Percentiles rank a stretch among this genome's conserved stretches.
Evolutionary conservation across 2,888 invertebrate species (phyloP).

Genomic region (Pherbina coryleti): DNA sequence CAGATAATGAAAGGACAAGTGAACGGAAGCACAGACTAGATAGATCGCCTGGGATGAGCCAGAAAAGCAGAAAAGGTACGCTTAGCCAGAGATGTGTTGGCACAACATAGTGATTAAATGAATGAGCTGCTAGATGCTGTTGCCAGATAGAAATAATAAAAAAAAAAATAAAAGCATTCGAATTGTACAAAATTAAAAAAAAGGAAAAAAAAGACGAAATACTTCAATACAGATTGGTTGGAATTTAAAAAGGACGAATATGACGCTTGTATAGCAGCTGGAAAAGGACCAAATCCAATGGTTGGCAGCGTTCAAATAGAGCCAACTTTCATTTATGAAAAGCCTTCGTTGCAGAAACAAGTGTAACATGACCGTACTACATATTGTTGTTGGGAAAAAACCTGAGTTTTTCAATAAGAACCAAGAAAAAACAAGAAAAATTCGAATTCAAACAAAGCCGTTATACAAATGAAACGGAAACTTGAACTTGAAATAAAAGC

Average conservation of each 20-base stretch:
- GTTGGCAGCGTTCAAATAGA: neutral
- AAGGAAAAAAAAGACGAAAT: neutral
- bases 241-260: neutral
- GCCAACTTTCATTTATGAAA: constrained; percentile 4
- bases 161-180: neutral
- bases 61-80: neutral
- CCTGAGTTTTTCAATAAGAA: neutral
- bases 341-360: neutral
- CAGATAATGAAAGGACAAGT: constrained; percentile 25
- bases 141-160: neutral
- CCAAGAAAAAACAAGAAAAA: neutral
- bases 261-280: neutral
- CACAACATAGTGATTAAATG: constrained; percentile 15
- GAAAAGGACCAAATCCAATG: neutral
- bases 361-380: neutral
- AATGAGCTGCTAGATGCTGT: constrained; percentile 7
- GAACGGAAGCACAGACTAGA: neutral
- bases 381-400: neutral
- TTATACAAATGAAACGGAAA: constrained; percentile 18
- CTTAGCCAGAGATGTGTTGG: neutral
- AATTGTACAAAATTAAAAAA: neutral
- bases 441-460: neutral
- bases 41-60: too few species aligned
- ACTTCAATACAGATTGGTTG: neutral
- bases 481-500: constrained; percentile 41